Percentiles rank a stretch among this genome's conserved stretches.
phyloP scores from a whole-genome alignment of 2,113 vertebrate species.

The Crotophaga sulcirostris region DNA sequence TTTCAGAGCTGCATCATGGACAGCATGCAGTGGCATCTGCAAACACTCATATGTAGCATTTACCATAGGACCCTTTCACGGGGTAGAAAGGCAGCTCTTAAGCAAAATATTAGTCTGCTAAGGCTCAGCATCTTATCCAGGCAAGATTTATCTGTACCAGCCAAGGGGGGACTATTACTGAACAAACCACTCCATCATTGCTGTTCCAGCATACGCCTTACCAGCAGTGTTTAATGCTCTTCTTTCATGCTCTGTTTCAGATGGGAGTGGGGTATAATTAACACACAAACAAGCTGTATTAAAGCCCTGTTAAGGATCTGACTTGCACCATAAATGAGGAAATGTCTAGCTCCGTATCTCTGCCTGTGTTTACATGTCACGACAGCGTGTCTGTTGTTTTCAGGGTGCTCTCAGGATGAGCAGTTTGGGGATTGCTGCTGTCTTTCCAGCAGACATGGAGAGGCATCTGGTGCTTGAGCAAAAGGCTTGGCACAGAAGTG shows the following conservation, averaged over 20 bases:
- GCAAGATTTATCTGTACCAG: conserved; percentile 61
- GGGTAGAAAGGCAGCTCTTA: neutral
- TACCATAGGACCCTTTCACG: neutral
- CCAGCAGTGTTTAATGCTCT: conserved; percentile 63
- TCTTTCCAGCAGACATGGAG: neutral
- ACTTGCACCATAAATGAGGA: conserved; percentile 36
- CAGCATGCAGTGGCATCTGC: neutral
- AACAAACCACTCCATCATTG: conserved; percentile 66
- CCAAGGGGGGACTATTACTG: conserved; percentile 55
- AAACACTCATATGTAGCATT: neutral
- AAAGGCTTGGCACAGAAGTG: neutral
- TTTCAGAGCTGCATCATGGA: neutral
- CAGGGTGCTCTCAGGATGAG: neutral
- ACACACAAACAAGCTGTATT: conserved; percentile 62
- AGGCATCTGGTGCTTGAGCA: neutral
- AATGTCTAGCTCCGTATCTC: neutral
- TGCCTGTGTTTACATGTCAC: neutral
- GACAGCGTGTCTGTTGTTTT: neutral
- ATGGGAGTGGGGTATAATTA: conserved; percentile 67
- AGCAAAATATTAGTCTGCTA: conserved; percentile 1
- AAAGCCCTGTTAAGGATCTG: conserved; percentile 57
- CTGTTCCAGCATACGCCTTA: conserved; percentile 45
- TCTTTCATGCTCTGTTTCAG: conserved; percentile 69
- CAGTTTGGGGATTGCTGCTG: neutral
- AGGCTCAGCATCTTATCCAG: conserved; percentile 39